phyloP scores from a whole-genome alignment of 2,113 vertebrate genomes.

The Elaphurus davidianus region DNA sequence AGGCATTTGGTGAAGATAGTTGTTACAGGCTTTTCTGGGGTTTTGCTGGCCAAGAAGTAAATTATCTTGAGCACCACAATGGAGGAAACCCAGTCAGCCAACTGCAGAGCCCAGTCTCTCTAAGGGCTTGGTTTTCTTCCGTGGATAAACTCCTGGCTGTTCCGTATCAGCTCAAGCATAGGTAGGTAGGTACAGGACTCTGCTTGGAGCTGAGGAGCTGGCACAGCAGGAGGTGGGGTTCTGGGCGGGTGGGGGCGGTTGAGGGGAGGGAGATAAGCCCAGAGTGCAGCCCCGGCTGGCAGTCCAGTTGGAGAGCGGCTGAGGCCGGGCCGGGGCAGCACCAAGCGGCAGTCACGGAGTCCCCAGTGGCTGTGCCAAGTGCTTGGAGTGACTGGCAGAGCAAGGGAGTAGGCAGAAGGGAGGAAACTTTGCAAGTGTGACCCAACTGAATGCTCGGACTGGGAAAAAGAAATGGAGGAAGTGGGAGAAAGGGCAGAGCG shows the following conservation, averaged over 20 bases:
- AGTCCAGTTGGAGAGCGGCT: background rate
- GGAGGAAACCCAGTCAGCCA: background rate
- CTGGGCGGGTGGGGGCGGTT: background rate
- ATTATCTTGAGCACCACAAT: background rate
- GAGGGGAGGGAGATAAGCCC: background rate
- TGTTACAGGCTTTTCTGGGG: background rate
- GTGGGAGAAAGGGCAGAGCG: background rate
- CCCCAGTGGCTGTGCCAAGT: background rate
- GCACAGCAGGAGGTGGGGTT: accelerated
- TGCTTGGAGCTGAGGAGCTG: background rate
- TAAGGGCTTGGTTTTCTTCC: background rate
- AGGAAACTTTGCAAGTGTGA: background rate
- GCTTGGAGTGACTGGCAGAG: background rate
- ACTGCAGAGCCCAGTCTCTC: background rate
- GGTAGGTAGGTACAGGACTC: background rate
- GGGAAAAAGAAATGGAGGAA: background rate
- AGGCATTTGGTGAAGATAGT: background rate
- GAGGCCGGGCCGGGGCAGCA: background rate
- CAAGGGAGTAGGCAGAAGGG: background rate
- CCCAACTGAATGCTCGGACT: background rate
- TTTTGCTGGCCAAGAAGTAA: background rate
- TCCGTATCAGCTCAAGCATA: background rate
- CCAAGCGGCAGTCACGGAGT: background rate
- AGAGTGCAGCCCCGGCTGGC: background rate
- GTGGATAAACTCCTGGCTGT: background rate